Evolutionary conservation across 2,113 vertebrate genomes (phyloP).

Genomic region (Tyrannus savana): DNA sequence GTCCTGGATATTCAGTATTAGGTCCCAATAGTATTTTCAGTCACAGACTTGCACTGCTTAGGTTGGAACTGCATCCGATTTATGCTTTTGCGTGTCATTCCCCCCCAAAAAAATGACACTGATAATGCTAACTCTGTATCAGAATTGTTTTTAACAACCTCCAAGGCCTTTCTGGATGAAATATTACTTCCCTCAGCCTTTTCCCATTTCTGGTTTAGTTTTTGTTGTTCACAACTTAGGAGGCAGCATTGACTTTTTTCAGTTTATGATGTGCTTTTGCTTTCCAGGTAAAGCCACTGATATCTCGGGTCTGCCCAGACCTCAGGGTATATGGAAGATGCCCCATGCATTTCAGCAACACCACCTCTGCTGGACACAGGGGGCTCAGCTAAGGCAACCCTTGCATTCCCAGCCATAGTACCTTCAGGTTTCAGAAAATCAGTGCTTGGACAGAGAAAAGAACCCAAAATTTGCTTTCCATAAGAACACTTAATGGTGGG

Average conservation of each 20-base stretch:
- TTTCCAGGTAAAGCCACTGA: background rate
- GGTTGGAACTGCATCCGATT: background rate
- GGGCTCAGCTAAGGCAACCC: background rate
- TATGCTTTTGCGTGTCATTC: background rate
- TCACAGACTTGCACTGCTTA: background rate
- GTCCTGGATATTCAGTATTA: background rate
- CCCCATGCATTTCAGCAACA: background rate
- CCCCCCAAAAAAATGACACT: background rate
- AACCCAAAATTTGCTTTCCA: background rate
- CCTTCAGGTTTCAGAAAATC: background rate
- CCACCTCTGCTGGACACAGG: fast-evolving
- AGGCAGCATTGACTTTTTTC: background rate
- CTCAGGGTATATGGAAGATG: background rate
- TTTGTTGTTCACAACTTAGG: background rate
- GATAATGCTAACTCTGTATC: background rate
- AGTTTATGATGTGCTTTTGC: background rate
- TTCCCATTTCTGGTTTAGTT: background rate
- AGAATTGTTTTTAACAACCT: background rate
- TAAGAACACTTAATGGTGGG: background rate
- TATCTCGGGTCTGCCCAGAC: background rate
- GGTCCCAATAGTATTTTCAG: background rate
- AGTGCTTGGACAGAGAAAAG: background rate
- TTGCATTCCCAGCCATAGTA: background rate
- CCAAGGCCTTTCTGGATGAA: background rate
- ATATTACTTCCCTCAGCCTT: background rate